These are phyloP conservation scores for Sebastes taczanowskii DNA, from an alignment of 2,797 vertebrate species.

Conservation along the genomic window DNA sequence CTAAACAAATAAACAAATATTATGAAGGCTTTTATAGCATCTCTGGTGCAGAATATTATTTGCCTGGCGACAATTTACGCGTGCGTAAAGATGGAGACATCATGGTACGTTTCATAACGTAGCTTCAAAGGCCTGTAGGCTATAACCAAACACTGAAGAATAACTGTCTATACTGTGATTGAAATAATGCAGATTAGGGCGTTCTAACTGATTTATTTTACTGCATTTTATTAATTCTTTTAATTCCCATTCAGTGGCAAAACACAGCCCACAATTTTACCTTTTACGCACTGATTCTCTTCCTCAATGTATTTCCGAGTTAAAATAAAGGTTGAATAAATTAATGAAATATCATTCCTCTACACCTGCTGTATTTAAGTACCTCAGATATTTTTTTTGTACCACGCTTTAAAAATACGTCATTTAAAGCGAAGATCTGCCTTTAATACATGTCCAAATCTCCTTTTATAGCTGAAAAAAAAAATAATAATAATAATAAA, in stretches of 20 bases:
- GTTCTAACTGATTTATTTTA: background rate
- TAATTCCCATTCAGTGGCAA: background rate
- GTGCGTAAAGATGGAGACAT: conserved; percentile 51
- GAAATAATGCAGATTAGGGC: background rate
- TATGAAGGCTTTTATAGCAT: background rate
- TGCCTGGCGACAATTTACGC: conserved; percentile 19
- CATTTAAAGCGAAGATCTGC: rapidly evolving
- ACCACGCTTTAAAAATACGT: background rate
- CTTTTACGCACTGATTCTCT: conserved; percentile 1
- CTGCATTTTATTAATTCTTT: background rate
- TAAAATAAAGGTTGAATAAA: background rate
- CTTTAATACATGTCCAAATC: background rate
- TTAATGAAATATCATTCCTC: background rate
- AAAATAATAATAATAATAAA: background rate
- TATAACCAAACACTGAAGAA: background rate
- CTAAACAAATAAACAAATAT: background rate
- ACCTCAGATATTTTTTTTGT: background rate
- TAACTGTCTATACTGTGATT: background rate
- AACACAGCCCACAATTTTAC: background rate
- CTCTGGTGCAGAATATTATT: background rate
- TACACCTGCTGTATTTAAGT: background rate
- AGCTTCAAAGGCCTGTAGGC: background rate
- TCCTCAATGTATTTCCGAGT: background rate
- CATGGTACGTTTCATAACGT: background rate
- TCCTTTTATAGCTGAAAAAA: background rate